Conservation (phyloP, 2,113 vertebrate genomes). For the Xiphophorus hellerii region DNA sequence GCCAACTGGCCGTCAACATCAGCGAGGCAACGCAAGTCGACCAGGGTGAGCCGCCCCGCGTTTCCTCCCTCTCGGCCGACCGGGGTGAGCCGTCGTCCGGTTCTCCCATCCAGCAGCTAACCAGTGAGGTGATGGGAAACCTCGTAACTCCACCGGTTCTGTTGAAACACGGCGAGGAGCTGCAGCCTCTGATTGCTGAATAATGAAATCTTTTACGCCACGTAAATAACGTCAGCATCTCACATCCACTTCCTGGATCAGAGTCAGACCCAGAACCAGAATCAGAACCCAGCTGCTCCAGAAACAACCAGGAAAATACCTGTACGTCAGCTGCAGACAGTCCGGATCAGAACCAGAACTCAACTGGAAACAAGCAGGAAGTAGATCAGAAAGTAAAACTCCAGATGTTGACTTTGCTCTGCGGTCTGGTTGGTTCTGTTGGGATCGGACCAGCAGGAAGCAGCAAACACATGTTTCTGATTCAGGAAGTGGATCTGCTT, state of each 20-base stretch:
- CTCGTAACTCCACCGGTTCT: conserved; percentile 49
- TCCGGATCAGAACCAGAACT: background rate
- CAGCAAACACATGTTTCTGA: conserved; percentile 35
- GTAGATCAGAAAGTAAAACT: background rate
- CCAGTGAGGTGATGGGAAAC: conserved; percentile 81
- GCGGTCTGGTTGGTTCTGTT: conserved; percentile 10
- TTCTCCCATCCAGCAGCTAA: conserved; percentile 65
- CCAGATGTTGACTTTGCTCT: too few species aligned
- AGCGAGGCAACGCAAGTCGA: conserved; percentile 90
- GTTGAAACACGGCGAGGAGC: background rate
- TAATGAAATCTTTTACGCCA: too few species aligned
- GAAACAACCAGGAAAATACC: background rate
- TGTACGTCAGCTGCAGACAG: background rate
- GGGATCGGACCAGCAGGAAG: background rate
- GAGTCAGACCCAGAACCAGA: too few species aligned
- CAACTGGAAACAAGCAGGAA: background rate
- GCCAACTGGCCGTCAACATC: conserved; percentile 90
- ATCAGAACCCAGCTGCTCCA: too few species aligned
- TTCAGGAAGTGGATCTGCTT: conserved; percentile 38
- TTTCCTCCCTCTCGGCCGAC: conserved; percentile 69
- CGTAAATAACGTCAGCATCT: too few species aligned
- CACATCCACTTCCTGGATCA: too few species aligned
- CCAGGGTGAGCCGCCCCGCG: conserved; percentile 81
- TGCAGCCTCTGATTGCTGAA: too few species aligned
- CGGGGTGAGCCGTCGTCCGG: conserved; percentile 83